Conservation (phyloP, 2,797 vertebrate genomes). For the Galagoides demidoff region DNA sequence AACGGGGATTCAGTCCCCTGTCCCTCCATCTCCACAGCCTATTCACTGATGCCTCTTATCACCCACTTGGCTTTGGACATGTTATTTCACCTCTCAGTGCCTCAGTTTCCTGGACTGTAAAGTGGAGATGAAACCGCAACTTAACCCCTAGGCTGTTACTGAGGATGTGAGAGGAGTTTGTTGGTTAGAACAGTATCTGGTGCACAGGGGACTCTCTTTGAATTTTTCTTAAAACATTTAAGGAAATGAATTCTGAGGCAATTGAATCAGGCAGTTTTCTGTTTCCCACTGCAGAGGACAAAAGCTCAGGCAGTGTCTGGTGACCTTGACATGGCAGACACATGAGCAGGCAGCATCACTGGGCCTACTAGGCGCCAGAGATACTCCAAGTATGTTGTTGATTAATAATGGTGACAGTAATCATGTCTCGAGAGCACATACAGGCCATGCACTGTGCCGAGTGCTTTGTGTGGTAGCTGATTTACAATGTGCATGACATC, state of each 20-base stretch:
- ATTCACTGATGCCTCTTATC: neutral
- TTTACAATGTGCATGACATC: neutral
- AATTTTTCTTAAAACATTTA: neutral
- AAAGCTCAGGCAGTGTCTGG: neutral
- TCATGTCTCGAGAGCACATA: fast-evolving
- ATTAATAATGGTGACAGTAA: too few species aligned
- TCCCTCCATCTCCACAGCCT: neutral
- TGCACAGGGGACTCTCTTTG: neutral
- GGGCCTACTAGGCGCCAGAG: neutral
- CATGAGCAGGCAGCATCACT: neutral
- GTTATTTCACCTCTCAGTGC: neutral
- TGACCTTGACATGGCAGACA: neutral
- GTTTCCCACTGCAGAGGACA: neutral
- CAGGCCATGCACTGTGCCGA: neutral
- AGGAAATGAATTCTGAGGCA: neutral
- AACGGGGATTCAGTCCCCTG: neutral
- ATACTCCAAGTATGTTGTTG: neutral
- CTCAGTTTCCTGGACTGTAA: neutral
- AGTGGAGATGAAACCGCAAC: neutral
- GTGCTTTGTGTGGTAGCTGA: neutral
- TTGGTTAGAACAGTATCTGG: neutral
- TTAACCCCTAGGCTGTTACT: neutral
- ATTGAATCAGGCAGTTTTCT: neutral
- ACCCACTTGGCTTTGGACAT: fast-evolving
- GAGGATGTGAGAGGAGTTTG: neutral